phyloP scores from a whole-genome alignment of 92 coral and sea anemone genomes.

The Porites evermanni region DNA sequence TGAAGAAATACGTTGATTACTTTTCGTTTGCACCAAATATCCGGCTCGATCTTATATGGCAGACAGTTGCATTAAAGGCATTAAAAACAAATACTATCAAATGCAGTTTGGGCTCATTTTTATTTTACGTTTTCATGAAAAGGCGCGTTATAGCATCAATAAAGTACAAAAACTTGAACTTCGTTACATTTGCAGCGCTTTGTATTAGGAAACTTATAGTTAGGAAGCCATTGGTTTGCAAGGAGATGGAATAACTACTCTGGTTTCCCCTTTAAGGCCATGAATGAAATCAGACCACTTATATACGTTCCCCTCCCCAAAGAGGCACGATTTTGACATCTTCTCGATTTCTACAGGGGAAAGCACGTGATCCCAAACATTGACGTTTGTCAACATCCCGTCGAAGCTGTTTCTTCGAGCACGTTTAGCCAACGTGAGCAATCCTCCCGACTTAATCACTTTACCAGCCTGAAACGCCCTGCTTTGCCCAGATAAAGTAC shows the following conservation, averaged over 20 bases:
- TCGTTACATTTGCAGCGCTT: no score
- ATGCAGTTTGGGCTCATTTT: no score
- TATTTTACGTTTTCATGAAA: no score
- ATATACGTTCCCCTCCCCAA: slow-evolving; percentile 15
- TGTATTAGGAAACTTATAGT: no score
- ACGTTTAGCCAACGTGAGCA: slow-evolving; percentile 20
- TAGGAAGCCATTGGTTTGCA: not conserved
- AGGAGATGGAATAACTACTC: slow-evolving; percentile 30
- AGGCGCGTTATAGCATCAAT: no score
- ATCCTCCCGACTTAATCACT: slow-evolving; percentile 24
- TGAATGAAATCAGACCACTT: slow-evolving; percentile 47
- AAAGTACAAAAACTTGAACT: no score
- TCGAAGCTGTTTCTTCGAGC: not conserved
- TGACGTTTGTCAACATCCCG: slow-evolving; percentile 33
- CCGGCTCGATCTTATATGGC: no score
- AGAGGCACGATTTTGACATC: slow-evolving; percentile 21
- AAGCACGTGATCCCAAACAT: slow-evolving; percentile 35
- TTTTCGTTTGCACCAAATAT: no score
- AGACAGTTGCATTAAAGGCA: no score
- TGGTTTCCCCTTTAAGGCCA: slow-evolving; percentile 18
- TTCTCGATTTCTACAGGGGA: not conserved
- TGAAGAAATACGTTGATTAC: no score
- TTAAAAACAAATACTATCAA: no score
- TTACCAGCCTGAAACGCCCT: slow-evolving; percentile 3
- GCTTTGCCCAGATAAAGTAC: slow-evolving; percentile 11